Evolutionary conservation across 2,888 invertebrate species (phyloP).

Genomic region (Troides oblongomaculatus): DNA sequence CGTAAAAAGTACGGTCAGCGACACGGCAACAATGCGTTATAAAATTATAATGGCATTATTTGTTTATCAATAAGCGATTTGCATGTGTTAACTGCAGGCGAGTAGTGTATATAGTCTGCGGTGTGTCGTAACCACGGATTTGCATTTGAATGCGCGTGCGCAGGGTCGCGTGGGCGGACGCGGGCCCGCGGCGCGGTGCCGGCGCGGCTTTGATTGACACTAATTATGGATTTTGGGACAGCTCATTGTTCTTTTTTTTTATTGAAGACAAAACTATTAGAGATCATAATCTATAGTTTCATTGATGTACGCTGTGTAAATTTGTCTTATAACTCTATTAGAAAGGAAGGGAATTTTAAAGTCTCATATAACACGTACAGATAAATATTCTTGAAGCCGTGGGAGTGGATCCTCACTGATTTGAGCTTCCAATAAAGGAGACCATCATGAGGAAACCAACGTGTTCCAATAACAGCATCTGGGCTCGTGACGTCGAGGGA

Average conservation of each 20-base stretch:
- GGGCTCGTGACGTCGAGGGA: too few species aligned
- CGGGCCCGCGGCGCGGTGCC: constrained; percentile 18
- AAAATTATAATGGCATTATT: constrained; percentile 73
- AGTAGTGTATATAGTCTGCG: constrained; percentile 47
- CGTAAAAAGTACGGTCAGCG: constrained; percentile 56
- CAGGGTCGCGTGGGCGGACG: constrained; percentile 30
- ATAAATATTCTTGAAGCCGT: too few species aligned
- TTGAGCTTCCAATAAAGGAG: too few species aligned
- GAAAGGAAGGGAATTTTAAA: too few species aligned
- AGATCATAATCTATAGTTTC: constrained; percentile 28
- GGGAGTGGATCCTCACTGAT: too few species aligned
- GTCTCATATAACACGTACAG: too few species aligned
- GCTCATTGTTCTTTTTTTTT: constrained; percentile 26
- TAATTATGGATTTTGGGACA: constrained; percentile 30
- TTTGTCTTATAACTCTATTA: background rate
- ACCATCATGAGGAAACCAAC: too few species aligned
- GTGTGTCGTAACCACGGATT: constrained; percentile 53
- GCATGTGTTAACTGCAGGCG: constrained; percentile 69
- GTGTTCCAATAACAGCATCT: too few species aligned
- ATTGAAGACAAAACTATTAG: constrained; percentile 20
- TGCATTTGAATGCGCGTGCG: constrained; percentile 63
- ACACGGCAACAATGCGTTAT: constrained; percentile 65
- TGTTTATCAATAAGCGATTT: constrained; percentile 75
- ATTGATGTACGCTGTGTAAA: constrained; percentile 3
- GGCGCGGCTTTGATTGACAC: constrained; percentile 29